Evolutionary conservation across 2,888 invertebrate species (phyloP), one percentile per base, ranked within the genome.

Genomic region (Morpho achilles): DNA sequence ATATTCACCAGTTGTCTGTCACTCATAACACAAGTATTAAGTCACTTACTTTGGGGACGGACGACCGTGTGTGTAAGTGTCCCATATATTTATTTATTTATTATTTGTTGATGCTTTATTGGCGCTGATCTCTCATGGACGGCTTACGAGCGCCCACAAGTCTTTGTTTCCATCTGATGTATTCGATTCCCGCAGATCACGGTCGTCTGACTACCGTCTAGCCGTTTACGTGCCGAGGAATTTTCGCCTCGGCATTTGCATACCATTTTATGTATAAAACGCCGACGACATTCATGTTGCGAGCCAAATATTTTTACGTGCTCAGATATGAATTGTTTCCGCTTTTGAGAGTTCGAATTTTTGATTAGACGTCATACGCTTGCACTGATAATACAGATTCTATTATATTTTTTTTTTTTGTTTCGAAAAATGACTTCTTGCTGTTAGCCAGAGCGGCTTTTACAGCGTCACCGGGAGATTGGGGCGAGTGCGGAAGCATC

Each of bases 131-230:
- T 86, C 85, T 74, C 72, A 64, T 69, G 52, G 72, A 68, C 80
- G 85, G 84, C 84, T 82, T 77, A 50, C 39, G 32, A n/a, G 9
- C 45, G 43, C 42, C 82, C 84, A 82, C 83, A 82, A 84, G 83
- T 82, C 83, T 84, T 54, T 54, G 54, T 54, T 42, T 22, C 41
- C 61, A 32, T 32, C 32, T 32, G 4, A 32, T 32, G 32, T 32
- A 32, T 32, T 32, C 5, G 44, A 52, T 42, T 46, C 41, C 53
- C 40, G 53, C 46, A 7, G 32, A 40, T 77, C 57, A 57, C 58
- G 71, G 75, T 70, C 77, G 88, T 88, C 88, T 89, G 82, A 80
- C 75, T 82, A 72, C 70, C 77, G 88, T 89, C 89, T 88, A 89
- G 87, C 76, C 87, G 77, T 80, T 81, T 78, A 80, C 78, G 73